Evolutionary conservation across 2,888 invertebrate genomes (phyloP), one percentile per base, ranked within the genome.

Genomic region (Phragmatobia fuliginosa): DNA sequence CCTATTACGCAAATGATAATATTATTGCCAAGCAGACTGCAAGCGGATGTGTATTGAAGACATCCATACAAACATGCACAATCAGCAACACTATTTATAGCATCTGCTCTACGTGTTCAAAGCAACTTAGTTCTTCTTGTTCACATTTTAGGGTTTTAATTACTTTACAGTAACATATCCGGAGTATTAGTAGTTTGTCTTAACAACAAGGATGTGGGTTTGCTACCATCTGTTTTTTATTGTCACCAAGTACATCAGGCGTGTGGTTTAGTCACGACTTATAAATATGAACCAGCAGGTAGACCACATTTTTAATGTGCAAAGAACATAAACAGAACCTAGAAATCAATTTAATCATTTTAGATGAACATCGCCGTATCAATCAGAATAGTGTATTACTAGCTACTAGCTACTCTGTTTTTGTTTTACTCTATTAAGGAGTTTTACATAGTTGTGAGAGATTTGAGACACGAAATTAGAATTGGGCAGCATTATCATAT

Each of bases 151-250:
- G 36, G 67, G 75, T 73, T 62, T 52, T 60, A 49, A 77, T 74
- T 76, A 71, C 72, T 64, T 66, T 75, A 72, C 41, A 66, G 33
- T 52, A 66, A 21, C 63, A 56, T 71, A 76, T 70, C 70, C 63
- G 62, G 66, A 70, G 63, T 65, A 36, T 62, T 61, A 68, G 64
- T 78, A 73, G 78, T 74, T 73, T 73, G 74, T 77, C 70, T 72
- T 52, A 78, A 74, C 80, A 85, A 91, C 89, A 88, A 90, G 90
- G 91, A 92, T 92, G 85, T 89, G 78, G 79, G 85, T 82, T 80
- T 72, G 82, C 86, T 82, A 77, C 81, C 80, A 77, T 80, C 79
- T 78, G 78, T 83, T 86, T 84, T 49, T 87, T 85, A 73, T 75
- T 82, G 82, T 89, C 88, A 85, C 85, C 85, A 83, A 79, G 82